phyloP scores from a whole-genome alignment of 1,140 invertebrate genomes.

The Heliconius hewitsoni region DNA sequence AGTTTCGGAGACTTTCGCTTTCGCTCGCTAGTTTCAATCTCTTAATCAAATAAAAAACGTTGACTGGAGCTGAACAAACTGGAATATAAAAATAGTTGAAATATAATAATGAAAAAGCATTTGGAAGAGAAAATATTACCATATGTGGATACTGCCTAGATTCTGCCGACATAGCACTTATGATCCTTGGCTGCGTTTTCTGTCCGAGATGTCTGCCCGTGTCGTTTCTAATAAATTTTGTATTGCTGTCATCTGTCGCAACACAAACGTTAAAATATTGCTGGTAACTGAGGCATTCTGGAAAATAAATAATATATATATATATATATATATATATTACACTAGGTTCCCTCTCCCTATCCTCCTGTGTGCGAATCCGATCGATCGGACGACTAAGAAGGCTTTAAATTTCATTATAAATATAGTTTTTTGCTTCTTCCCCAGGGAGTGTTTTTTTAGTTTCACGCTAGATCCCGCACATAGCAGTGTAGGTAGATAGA shows the following conservation, averaged over 20 bases:
- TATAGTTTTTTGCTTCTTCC: too few relatives aligned
- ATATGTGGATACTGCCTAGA: conserved; percentile 33
- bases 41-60: too few relatives aligned
- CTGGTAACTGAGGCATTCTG: conserved; percentile 36
- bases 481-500: background rate
- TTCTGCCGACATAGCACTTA: background rate
- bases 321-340: too few relatives aligned
- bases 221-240: background rate
- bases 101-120: too few relatives aligned
- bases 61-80: too few relatives aligned
- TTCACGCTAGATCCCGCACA: background rate
- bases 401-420: too few relatives aligned
- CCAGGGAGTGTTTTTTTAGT: background rate
- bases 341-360: too few relatives aligned
- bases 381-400: background rate
- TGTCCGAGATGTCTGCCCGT: background rate
- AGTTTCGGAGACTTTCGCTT: too few relatives aligned
- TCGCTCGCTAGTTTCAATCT: too few relatives aligned
- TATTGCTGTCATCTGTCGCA: background rate
- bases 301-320: background rate
- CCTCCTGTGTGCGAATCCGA: too few relatives aligned
- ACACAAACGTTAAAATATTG: conserved; percentile 28
- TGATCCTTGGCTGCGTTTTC: background rate
- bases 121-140: conserved; percentile 8
- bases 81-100: too few relatives aligned